phyloP scores from a whole-genome alignment of 2,113 vertebrate genomes.

The pig (Sus scrofa) region T2T-Sscrofa CM000818.6:31565501-31566000 shows the following conservation, averaged over 20 bases:
- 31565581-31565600: neutral
- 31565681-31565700: conserved; percentile 71
- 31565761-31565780: neutral
- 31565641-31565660: conserved; percentile 67
- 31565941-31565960: too few relatives aligned
- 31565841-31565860: neutral
- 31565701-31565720: conserved; percentile 66
- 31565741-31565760: neutral
- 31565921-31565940: too few relatives aligned
- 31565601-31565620: conserved; percentile 76
- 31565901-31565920: too few relatives aligned
- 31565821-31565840: neutral
- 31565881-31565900: too few relatives aligned
- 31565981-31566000: too few relatives aligned
- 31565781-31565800: neutral
- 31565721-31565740: neutral
- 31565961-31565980: too few relatives aligned
- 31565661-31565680: conserved; percentile 64
- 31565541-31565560: neutral
- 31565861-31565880: neutral
- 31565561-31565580: neutral
- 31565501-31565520: neutral
- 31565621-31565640: conserved; percentile 35
- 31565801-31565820: neutral
- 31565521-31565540: neutral